Conservation (phyloP, 2,797 vertebrate species). For the Sardinella longiceps region DNA sequence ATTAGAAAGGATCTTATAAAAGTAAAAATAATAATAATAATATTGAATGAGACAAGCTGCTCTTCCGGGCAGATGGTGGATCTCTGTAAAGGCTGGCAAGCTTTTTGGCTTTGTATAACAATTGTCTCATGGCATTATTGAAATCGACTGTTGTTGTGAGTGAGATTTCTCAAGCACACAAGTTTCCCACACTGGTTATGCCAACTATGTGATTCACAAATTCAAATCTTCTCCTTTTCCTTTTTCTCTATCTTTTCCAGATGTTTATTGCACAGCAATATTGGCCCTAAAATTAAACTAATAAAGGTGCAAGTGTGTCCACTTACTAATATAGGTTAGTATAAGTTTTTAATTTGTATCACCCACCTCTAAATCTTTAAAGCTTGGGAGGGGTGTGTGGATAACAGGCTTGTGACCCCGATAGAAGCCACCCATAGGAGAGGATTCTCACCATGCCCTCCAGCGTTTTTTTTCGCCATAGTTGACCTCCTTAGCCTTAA, state of each 20-base stretch:
- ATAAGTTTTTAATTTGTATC: background rate
- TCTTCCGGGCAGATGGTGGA: background rate
- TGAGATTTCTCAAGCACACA: background rate
- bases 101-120: background rate
- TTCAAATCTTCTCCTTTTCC: no score
- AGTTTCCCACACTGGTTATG: background rate
- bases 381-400: background rate
- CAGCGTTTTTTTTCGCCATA: conserved; percentile 37
- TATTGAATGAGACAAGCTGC: background rate
- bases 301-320: no score
- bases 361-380: no score
- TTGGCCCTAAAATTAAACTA: no score
- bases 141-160: background rate
- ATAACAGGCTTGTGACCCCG: conserved; percentile 23
- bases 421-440: conserved; percentile 25
- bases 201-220: background rate
- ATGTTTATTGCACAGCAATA: no score
- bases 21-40: background rate
- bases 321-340: no score
- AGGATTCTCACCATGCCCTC: conserved; percentile 10
- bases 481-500: conserved; percentile 35
- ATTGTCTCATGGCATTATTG: background rate
- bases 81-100: background rate
- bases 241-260: no score
- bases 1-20: background rate